A percentile compares a stretch with the other conserved stretches of the same genome.
These are phyloP conservation scores for Ploceus nigricollis DNA, from an alignment of 2,113 vertebrate species.

Conservation along the genomic window DNA sequence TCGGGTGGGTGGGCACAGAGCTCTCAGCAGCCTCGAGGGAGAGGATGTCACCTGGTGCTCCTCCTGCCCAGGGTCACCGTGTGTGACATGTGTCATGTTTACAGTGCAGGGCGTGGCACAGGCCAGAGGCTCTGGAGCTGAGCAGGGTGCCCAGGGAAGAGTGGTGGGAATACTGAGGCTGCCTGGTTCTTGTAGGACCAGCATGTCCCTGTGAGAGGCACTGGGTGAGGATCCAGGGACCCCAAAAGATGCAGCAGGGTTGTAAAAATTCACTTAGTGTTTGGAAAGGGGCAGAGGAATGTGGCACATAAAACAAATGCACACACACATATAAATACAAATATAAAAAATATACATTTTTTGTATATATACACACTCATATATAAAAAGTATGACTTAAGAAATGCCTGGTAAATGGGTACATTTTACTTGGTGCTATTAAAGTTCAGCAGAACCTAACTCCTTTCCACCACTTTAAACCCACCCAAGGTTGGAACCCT, in stretches of 20 bases:
- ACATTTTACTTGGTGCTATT: background rate
- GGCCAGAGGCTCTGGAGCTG: background rate
- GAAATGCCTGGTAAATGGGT: background rate
- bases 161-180: rapidly evolving
- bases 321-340: background rate
- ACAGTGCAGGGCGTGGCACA: rapidly evolving
- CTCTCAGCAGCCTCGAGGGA: background rate
- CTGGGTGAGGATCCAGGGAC: background rate
- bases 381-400: background rate
- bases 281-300: background rate
- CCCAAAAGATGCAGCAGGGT: background rate
- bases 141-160: background rate
- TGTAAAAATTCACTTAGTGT: background rate
- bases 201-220: background rate
- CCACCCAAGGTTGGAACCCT: background rate
- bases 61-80: rapidly evolving
- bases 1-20: background rate
- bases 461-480: background rate
- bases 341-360: background rate
- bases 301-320: background rate
- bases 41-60: rapidly evolving
- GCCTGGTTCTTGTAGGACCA: background rate
- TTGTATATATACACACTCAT: rapidly evolving
- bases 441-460: background rate
- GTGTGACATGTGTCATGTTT: background rate